These are phyloP conservation scores for Megaustenia siamemsis DNA, from an alignment of 2,888 invertebrate genomes.

Conservation along the genomic window DNA sequence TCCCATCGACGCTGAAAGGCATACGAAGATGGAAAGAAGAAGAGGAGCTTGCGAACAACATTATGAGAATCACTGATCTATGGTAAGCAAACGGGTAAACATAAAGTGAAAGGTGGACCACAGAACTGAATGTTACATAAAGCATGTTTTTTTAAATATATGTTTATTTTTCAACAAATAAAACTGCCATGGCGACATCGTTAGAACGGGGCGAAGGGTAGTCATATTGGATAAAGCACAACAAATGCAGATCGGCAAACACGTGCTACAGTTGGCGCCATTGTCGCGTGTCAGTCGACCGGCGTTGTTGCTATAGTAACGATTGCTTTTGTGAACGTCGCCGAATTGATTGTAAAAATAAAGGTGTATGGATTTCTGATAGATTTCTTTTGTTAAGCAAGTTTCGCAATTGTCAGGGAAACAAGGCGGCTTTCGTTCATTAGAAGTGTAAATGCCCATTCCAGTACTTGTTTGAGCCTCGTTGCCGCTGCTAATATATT, in stretches of 20 bases:
- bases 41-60: no score
- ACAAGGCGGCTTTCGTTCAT: background rate
- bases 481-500: background rate
- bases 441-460: conserved; percentile 1
- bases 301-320: conserved; percentile 26
- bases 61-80: no score
- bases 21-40: no score
- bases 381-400: background rate
- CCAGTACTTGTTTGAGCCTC: background rate
- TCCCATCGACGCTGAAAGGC: no score
- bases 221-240: background rate
- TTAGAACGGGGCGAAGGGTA: background rate
- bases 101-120: background rate
- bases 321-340: conserved; percentile 7
- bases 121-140: background rate
- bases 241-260: conserved; percentile 30
- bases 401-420: conserved; percentile 19
- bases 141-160: background rate
- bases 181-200: background rate
- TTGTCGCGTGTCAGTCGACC: conserved; percentile 12
- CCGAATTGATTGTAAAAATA: conserved; percentile 34
- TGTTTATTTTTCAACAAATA: background rate
- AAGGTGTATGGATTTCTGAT: conserved; percentile 32
- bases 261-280: background rate
- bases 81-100: background rate